Conservation (phyloP, 2,888 invertebrate species). For the Girardia tigrina region DNA sequence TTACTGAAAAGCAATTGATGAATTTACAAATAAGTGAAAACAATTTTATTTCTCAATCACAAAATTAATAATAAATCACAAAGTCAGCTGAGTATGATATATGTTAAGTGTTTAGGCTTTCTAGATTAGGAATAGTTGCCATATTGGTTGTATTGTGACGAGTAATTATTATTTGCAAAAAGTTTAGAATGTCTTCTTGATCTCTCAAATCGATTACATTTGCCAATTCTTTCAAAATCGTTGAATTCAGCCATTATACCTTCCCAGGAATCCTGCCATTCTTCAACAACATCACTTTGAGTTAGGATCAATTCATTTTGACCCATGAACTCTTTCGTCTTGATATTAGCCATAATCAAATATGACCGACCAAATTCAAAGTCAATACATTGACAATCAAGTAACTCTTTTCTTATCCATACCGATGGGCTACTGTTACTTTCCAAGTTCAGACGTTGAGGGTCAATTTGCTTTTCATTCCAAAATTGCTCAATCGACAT, state of each 20-base stretch:
- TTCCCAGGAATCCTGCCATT: constrained; percentile 4
- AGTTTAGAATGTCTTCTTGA: not conserved
- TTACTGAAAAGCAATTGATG: too few relatives aligned
- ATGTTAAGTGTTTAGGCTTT: too few relatives aligned
- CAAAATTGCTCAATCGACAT: not conserved
- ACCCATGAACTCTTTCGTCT: not conserved
- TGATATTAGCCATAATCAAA: not conserved
- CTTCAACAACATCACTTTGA: constrained; percentile 15
- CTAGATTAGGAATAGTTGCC: not conserved
- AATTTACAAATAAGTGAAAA: too few relatives aligned
- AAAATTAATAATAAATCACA: too few relatives aligned
- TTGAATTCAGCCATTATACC: not conserved
- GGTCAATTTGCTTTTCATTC: not conserved
- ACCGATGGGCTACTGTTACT: not conserved
- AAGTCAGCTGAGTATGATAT: too few relatives aligned
- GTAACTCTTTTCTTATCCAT: not conserved
- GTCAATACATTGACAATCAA: not conserved
- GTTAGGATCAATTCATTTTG: constrained; percentile 1
- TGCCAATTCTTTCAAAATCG: not conserved
- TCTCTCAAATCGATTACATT: not conserved
- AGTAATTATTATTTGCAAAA: not conserved
- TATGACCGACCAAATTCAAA: constrained; percentile 19
- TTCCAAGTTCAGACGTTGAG: not conserved
- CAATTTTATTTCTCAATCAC: too few relatives aligned
- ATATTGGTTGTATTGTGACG: not conserved